Evolutionary conservation across 2,888 invertebrate species (phyloP).

Genomic region (Apamea crenata): DNA sequence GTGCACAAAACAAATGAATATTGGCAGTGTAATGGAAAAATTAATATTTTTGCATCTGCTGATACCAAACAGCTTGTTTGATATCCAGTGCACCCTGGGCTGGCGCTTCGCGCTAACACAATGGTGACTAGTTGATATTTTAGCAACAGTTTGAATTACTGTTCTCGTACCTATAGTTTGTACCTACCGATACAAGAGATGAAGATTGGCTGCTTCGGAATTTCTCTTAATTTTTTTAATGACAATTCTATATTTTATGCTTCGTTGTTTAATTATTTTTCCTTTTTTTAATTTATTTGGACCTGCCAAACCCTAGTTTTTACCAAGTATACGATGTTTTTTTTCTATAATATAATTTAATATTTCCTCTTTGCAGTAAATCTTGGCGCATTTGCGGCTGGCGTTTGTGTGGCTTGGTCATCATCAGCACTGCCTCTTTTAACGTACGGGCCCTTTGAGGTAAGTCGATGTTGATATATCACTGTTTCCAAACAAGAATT

Average conservation of each 20-base stretch:
- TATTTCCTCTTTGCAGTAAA: constrained; percentile 84
- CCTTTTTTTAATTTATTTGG: not conserved
- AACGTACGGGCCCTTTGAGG: constrained; percentile 69
- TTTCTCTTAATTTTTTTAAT: not conserved
- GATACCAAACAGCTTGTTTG: not conserved
- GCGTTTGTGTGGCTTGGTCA: constrained; percentile 91
- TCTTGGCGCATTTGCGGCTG: constrained; percentile 89
- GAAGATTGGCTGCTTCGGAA: not conserved
- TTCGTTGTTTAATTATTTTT: not conserved
- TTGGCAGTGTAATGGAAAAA: not conserved
- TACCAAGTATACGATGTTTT: not conserved
- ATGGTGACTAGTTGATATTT: not conserved
- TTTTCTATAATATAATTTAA: not conserved
- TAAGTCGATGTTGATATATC: constrained; percentile 56
- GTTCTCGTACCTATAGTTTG: not conserved
- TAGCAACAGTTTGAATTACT: not conserved
- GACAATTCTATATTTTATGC: not conserved
- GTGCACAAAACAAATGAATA: not conserved
- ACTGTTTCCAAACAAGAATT: not conserved
- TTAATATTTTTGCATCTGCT: not conserved
- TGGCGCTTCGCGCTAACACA: not conserved
- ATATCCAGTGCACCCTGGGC: not conserved
- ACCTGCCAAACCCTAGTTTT: not conserved
- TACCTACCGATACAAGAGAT: too few species aligned
- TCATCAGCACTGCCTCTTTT: constrained; percentile 89